Conservation (phyloP, 2,113 vertebrate genomes). For the Steatornis caripensis region DNA sequence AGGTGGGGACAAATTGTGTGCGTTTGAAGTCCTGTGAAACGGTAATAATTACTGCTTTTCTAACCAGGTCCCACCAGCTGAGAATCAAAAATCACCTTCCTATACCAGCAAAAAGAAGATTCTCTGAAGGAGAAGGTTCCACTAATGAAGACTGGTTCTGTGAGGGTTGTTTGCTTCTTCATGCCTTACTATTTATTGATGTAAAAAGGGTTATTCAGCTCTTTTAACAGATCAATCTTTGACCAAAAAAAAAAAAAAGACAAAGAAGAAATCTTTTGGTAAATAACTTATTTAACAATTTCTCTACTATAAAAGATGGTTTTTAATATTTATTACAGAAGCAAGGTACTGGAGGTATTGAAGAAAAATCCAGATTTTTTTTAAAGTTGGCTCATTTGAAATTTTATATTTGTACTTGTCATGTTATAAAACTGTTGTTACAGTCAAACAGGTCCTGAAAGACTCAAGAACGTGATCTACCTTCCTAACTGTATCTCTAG, state of each 20-base stretch:
- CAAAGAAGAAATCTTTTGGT: not conserved
- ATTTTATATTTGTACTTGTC: slow-evolving; percentile 41
- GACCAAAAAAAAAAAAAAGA: not conserved
- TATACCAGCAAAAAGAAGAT: slow-evolving; percentile 61
- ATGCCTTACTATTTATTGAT: slow-evolving; percentile 22
- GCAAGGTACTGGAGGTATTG: slow-evolving; percentile 7
- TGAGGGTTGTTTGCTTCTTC: not conserved
- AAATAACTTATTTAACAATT: slow-evolving; percentile 61
- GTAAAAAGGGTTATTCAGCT: not conserved
- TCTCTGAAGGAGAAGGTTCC: slow-evolving; percentile 52
- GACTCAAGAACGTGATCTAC: not conserved
- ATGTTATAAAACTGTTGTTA: not conserved
- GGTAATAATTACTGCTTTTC: not conserved
- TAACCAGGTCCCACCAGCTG: slow-evolving; percentile 60
- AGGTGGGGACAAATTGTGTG: not conserved
- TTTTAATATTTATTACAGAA: slow-evolving; percentile 64
- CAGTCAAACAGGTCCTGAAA: not conserved
- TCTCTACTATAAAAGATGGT: slow-evolving; percentile 10
- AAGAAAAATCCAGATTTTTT: not conserved
- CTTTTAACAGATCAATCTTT: not conserved
- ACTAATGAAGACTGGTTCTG: slow-evolving; percentile 17
- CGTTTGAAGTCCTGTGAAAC: not conserved
- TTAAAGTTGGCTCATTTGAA: not conserved
- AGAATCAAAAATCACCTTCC: slow-evolving; percentile 47
- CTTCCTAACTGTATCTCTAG: not conserved